A percentile compares a stretch with the other conserved stretches of the same genome.
phyloP scores from a whole-genome alignment of 2,797 vertebrate species.

The Parauchenoglanis punctatus region DNA sequence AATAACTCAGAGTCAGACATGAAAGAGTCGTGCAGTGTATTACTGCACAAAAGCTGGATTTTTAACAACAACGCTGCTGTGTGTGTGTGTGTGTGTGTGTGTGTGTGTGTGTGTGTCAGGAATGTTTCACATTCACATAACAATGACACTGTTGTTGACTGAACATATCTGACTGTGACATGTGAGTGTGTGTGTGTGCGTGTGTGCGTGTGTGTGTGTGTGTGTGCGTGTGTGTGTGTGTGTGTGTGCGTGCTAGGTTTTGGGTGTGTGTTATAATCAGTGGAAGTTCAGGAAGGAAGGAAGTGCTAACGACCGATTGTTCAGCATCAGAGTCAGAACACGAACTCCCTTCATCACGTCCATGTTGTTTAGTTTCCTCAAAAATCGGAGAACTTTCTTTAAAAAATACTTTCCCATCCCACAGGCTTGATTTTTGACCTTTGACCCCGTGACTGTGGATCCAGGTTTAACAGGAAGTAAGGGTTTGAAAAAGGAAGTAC shows the following conservation, averaged over 20 bases:
- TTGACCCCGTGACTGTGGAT: conserved; percentile 1
- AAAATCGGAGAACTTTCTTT: neutral
- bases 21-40: neutral
- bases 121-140: conserved; percentile 23
- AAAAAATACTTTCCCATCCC: neutral
- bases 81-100: conserved; percentile 18
- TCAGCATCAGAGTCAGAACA: conserved; percentile 30
- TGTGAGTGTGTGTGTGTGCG: neutral
- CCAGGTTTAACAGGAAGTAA: conserved; percentile 15
- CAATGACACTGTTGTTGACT: conserved; percentile 31
- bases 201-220: conserved; percentile 37
- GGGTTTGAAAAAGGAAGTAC: neutral
- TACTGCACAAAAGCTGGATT: neutral
- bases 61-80: neutral
- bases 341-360: neutral
- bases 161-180: conserved; percentile 41
- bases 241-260: conserved; percentile 20
- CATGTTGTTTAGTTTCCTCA: neutral
- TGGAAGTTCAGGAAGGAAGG: conserved; percentile 69
- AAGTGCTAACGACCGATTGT: conserved; percentile 68
- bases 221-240: conserved; percentile 41
- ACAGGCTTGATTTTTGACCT: neutral
- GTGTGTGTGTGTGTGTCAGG: conserved; percentile 5
- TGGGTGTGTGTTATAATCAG: conserved; percentile 43
- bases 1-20: neutral